A percentile compares a stretch with the other conserved stretches of the same genome.
Conservation (phyloP, 2,888 invertebrate genomes). For the Leptinotarsa tumamoca region DNA sequence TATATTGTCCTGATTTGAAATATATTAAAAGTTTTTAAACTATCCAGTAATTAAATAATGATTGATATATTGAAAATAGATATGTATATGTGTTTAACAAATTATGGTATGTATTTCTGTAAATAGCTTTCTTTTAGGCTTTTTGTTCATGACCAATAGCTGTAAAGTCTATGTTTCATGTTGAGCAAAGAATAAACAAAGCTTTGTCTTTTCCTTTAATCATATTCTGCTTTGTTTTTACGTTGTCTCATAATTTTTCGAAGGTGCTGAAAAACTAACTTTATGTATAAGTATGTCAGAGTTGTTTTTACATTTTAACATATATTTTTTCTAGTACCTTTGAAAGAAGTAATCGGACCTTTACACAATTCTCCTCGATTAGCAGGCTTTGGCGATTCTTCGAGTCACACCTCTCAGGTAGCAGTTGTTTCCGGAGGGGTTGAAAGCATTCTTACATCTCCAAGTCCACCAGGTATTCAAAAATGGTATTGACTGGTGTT, state of each 20-base stretch:
- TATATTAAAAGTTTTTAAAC: neutral
- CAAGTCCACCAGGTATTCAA: constrained; percentile 72
- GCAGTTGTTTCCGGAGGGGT: constrained; percentile 64
- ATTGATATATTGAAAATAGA: neutral
- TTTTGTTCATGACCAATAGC: neutral
- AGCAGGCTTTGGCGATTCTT: constrained; percentile 49
- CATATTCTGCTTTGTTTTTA: neutral
- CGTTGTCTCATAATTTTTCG: neutral
- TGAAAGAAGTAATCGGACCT: constrained; percentile 46
- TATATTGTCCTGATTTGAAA: neutral
- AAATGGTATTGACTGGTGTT: constrained; percentile 13
- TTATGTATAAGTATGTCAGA: too few relatives aligned
- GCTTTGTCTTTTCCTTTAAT: neutral
- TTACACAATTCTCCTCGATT: constrained; percentile 50
- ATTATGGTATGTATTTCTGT: neutral
- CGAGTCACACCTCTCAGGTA: constrained; percentile 60
- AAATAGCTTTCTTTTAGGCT: neutral
- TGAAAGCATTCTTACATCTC: constrained; percentile 67
- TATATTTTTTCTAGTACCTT: constrained; percentile 34
- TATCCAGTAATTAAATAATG: neutral
- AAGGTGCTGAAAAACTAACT: neutral
- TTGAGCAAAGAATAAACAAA: neutral
- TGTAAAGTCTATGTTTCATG: neutral
- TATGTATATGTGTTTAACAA: neutral
- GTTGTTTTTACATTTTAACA: neutral